Base-by-base conservation (phyloP, 1,140 invertebrate species). In the Aphelinus atriplicis region DNA sequence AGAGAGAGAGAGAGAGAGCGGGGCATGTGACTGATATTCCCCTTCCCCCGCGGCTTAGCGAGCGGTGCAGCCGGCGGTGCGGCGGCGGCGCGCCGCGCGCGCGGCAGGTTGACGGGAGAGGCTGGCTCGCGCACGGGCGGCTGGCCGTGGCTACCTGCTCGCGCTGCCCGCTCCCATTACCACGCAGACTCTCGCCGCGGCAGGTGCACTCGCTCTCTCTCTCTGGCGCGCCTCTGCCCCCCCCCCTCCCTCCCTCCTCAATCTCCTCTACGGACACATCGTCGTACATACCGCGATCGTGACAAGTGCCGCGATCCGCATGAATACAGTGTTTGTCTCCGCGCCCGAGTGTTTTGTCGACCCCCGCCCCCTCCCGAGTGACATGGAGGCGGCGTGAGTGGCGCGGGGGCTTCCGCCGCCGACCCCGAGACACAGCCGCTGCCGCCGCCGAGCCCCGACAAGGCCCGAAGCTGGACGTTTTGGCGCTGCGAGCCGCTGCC, bases 141-240 rank as follows among this genome's bases (percentile, higher is more conserved):
- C 53, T 61, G 81, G 85, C 84, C 84, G 85, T 87, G 87, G 86
- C 86, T 88, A 87, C 87, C 87, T 88, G 86, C 85, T 84, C 84
- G 84, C 85, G 85, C 82, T 86, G 82, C 86, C 84, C 86, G 87
- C 86, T 87, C 85, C 85, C 87, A 88, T 88, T 88, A 87, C 86
- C 82, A 84, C 87, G 86, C 87, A 86, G 84, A 87, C 87, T 87
- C 84, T 86, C 85, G 86, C 85, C 85, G 87, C 87, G 87, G 87
- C 87, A 88, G 87, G 87, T 88, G 87, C 86, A 88, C 82, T 9
- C 56, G 48, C n/a, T 64, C 47, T 65, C 58, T 63, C 51, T 67
- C 48, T 64, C 71, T 56, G 56, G 56, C 56, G 69, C 65, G 46
- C 60, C 48, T 62, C 65, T 58, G 46, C 10, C n/a, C 51, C 43